phyloP scores from a whole-genome alignment of 1,140 invertebrate species.

The Macrobrachium nipponense region DNA sequence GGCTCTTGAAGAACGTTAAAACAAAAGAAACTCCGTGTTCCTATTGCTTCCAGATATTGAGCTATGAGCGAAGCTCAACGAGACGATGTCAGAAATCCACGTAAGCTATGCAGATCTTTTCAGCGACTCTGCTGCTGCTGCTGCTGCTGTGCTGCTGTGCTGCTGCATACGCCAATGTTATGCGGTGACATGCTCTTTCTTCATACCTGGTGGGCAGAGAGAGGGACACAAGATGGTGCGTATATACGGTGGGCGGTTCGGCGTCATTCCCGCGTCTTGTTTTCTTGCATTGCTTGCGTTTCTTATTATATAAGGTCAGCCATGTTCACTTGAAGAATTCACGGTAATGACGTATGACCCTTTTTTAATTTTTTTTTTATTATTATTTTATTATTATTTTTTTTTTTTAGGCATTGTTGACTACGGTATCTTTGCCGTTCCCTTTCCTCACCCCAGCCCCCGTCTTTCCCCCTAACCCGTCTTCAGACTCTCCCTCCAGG shows the following conservation, averaged over 20 bases:
- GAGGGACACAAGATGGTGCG: too few species aligned
- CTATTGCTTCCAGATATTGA: constrained; percentile 36
- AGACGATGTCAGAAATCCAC: constrained; percentile 15
- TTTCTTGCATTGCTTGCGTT: not conserved
- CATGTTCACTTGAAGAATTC: too few species aligned
- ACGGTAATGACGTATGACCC: too few species aligned
- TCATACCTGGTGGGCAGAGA: not conserved
- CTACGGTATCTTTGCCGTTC: not conserved
- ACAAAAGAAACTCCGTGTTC: constrained; percentile 34
- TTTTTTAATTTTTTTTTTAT: too few species aligned
- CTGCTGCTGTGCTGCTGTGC: too few species aligned
- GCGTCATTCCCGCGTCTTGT: not conserved
- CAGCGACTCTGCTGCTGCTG: not conserved
- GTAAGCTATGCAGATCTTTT: constrained; percentile 18
- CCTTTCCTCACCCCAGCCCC: not conserved
- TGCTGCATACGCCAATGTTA: not conserved
- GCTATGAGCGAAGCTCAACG: constrained; percentile 9
- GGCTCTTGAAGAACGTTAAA: constrained; percentile 36
- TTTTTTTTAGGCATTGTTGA: not conserved
- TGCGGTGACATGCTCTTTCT: too few species aligned
- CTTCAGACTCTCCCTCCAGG: not conserved
- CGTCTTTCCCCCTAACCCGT: not conserved
- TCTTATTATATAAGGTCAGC: too few species aligned
- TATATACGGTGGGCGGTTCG: too few species aligned
- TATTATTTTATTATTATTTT: not conserved